phyloP scores from a whole-genome alignment of 2,797 vertebrate species.

The Anguilla pacifica region DNA sequence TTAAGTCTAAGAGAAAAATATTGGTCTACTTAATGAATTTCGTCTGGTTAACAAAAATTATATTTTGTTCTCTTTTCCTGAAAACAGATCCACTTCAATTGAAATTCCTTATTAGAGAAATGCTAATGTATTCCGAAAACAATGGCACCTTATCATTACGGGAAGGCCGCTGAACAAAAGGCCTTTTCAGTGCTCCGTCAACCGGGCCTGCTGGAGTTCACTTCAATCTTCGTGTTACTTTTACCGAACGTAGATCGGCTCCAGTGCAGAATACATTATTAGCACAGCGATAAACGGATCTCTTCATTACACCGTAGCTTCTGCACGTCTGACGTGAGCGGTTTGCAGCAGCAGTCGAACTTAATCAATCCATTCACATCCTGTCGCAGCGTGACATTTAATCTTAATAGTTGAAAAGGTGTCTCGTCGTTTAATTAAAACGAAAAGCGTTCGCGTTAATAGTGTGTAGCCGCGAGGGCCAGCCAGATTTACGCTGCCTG shows the following conservation, averaged over 20 bases:
- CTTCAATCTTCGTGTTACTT: not conserved
- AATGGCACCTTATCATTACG: not conserved
- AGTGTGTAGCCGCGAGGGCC: not conserved
- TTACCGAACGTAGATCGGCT: not conserved
- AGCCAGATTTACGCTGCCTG: not conserved
- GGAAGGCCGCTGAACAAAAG: not conserved
- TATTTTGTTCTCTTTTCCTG: not conserved
- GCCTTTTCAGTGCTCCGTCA: not conserved
- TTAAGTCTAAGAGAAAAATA: not conserved
- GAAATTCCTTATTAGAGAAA: not conserved
- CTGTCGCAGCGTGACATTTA: conserved; percentile 5
- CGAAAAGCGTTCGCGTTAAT: not conserved
- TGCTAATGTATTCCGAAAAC: conserved; percentile 4
- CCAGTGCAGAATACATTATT: not conserved
- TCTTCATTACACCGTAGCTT: not conserved
- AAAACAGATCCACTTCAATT: not conserved
- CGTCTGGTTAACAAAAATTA: not conserved
- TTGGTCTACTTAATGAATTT: not conserved
- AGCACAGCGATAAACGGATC: not conserved
- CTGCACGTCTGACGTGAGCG: not conserved
- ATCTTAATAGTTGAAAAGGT: conserved; percentile 8
- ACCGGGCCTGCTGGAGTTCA: not conserved
- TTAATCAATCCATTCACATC: conserved; percentile 14
- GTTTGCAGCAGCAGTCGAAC: conserved; percentile 1
- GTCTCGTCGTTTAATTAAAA: conserved; percentile 18